Conservation (phyloP, 2,113 vertebrate species). For the Engystomops pustulosus region DNA sequence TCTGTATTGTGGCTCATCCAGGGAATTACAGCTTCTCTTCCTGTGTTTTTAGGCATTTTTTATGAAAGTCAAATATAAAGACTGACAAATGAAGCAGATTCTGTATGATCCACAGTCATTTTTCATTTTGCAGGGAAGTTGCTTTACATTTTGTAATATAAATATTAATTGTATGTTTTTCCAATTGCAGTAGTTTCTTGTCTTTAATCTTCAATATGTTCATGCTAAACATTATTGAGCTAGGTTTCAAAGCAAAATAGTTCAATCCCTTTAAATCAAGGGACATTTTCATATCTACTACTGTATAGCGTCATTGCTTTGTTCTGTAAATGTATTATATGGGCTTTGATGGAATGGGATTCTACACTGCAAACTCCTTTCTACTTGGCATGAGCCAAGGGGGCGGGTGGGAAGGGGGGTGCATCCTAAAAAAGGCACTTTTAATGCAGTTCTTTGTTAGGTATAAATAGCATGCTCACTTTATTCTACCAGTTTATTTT, state of each 20-base stretch:
- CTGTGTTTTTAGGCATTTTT: neutral
- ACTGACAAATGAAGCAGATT: neutral
- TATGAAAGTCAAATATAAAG: neutral
- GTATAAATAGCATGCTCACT: too few species aligned
- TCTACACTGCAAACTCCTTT: neutral
- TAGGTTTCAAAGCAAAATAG: neutral
- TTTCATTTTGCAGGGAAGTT: neutral
- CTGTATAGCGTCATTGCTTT: neutral
- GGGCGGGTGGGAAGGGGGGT: too few species aligned
- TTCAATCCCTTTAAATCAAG: neutral
- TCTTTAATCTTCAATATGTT: neutral
- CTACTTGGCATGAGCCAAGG: too few species aligned
- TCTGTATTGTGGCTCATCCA: too few species aligned
- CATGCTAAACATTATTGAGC: neutral
- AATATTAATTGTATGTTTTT: constrained; percentile 8
- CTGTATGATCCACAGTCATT: neutral
- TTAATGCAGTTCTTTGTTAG: too few species aligned
- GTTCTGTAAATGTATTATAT: constrained; percentile 5
- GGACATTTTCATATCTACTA: neutral
- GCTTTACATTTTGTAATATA: constrained; percentile 2
- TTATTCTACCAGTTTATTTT: too few species aligned
- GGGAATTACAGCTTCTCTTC: too few species aligned
- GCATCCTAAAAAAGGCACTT: neutral
- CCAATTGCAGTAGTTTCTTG: neutral
- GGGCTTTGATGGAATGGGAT: neutral